Base-by-base conservation (phyloP, 2,888 invertebrate species). In the Automeris io region DNA sequence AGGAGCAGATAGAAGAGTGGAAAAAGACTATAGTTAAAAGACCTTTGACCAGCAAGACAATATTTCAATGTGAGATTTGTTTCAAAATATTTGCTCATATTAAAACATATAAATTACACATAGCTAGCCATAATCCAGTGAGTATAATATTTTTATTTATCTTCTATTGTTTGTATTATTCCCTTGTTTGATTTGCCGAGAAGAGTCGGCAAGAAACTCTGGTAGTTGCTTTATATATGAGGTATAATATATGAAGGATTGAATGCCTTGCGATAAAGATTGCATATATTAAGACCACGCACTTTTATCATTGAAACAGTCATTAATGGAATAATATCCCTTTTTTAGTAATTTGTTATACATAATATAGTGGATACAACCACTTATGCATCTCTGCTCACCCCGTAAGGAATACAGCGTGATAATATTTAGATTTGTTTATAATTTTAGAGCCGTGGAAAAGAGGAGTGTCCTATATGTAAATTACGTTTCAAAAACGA, bases 1-100 rank as follows among this genome's bases (percentile, higher is more conserved):
- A 56, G 18, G 54, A 61, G 37, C 60, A 62, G 46, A 53, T 53
- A 39, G 45, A 53, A 9, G 56, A 59, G 35, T 61, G 61, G 60
- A 39, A 42, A n/a, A 50, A 37, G 31, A 29, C 33, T 7, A 37
- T 38, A 22, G 26, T 4, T 1, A 43, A 29, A 3, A 39, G 34
- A 11, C 24, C 40, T n/a, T 7, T 45, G 1, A 39, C 31, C 1
- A 43, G 46, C 25, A 43, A 47, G 6, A 40, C 35, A 0, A 25
- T 48, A 0, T 48, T 47, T 11, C 32, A 46, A 35, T 65, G 65
- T 33, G 44, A 57, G 5, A 47, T 47, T 3, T 65, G 65, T 34
- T 39, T 19, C 2, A 58, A 55, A 38, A n/a, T 41, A 5, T 62
- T 60, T 24, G 45, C 51, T 0, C 51, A 54, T 5, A 13, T 29